A percentile compares a stretch with the other conserved stretches of the same genome.
These are phyloP conservation scores for Diachasma alloeum DNA, from an alignment of 1,140 invertebrate genomes.

Conservation along the genomic window DNA sequence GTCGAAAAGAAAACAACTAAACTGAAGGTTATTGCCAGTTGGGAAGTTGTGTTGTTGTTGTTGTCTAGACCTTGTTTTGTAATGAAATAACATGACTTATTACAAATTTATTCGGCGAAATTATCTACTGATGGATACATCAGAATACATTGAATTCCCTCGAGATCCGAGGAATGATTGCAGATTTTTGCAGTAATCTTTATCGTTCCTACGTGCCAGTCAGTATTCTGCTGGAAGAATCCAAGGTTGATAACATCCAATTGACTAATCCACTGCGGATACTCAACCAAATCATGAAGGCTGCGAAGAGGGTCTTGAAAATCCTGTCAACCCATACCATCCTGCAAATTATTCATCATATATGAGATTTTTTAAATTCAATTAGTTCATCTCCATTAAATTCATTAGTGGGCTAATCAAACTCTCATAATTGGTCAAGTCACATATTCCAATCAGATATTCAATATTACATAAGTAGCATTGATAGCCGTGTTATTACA, in stretches of 20 bases:
- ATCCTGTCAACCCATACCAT: conserved; percentile 15
- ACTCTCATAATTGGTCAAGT: too few species aligned
- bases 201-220: not conserved
- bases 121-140: not conserved
- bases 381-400: not conserved
- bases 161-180: not conserved
- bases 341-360: not conserved
- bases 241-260: not conserved
- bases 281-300: not conserved
- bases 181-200: not conserved
- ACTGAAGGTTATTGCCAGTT: too few species aligned
- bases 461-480: too few species aligned
- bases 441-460: too few species aligned
- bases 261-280: not conserved
- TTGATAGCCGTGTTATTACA: too few species aligned
- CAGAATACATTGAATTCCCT: not conserved
- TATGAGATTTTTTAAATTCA: not conserved
- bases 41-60: too few species aligned
- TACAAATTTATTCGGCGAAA: not conserved
- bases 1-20: too few species aligned
- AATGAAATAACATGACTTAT: too few species aligned
- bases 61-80: too few species aligned
- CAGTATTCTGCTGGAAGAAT: not conserved
- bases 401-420: too few species aligned
- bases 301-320: not conserved